phyloP scores from a whole-genome alignment of 2,888 invertebrate species.

The Tridacna gigas region DNA sequence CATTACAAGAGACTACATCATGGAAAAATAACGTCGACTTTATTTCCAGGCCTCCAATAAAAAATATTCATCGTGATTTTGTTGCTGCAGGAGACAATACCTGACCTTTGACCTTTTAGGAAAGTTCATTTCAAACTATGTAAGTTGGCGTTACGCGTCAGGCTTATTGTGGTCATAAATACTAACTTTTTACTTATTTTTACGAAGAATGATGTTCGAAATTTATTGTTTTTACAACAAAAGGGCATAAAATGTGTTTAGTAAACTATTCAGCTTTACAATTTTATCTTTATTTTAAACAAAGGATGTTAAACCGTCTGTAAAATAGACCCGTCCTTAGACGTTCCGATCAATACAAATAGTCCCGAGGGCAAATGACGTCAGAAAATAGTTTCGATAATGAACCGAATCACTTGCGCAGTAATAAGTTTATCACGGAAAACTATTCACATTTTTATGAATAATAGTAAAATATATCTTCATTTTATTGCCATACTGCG shows the following conservation, averaged over 20 bases:
- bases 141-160: too few relatives aligned
- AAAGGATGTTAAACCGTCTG: neutral
- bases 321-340: neutral
- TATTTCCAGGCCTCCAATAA: neutral
- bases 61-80: constrained; percentile 2
- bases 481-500: neutral
- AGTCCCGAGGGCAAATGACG: constrained; percentile 36
- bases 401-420: constrained; percentile 36
- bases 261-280: too few relatives aligned
- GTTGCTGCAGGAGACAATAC: constrained; percentile 36
- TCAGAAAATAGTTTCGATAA: constrained; percentile 33
- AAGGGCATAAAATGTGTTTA: too few relatives aligned
- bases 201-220: too few relatives aligned
- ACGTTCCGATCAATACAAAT: constrained; percentile 49
- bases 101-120: constrained; percentile 50
- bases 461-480: too few relatives aligned
- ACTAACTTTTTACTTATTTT: too few relatives aligned
- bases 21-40: neutral
- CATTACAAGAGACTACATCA: neutral
- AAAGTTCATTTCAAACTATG: constrained; percentile 28
- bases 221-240: too few relatives aligned
- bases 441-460: too few relatives aligned
- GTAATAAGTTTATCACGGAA: neutral
- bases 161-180: too few relatives aligned
- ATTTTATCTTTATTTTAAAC: too few relatives aligned